Conservation (phyloP, 2,797 vertebrate species). For the Apogon talboti region DNA sequence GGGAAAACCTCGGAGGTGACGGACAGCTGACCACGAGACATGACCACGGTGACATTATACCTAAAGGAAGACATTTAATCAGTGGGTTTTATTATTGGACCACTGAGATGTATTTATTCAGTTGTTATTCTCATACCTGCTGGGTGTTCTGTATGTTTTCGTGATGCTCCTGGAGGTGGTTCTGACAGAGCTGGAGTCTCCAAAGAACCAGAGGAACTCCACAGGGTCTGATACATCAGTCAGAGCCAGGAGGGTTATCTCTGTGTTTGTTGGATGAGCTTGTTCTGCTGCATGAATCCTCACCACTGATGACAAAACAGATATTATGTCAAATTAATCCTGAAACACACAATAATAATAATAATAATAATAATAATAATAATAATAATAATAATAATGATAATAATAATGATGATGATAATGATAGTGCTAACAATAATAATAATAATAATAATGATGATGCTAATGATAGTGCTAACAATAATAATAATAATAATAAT, state of each 20-base stretch:
- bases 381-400: no score
- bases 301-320: constrained; percentile 63
- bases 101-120: neutral
- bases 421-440: no score
- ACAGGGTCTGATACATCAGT: constrained; percentile 60
- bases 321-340: neutral
- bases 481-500: no score
- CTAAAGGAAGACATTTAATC: constrained; percentile 58
- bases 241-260: constrained; percentile 78
- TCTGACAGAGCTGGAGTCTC: constrained; percentile 73
- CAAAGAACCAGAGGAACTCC: constrained; percentile 86
- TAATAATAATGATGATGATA: no score
- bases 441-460: no score
- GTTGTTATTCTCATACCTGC: constrained; percentile 66
- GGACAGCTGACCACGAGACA: constrained; percentile 53
- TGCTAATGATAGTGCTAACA: no score
- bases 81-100: neutral
- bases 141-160: constrained; percentile 77
- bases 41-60: constrained; percentile 77
- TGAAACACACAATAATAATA: no score
- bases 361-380: no score
- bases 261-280: constrained; percentile 78
- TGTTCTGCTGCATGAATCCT: constrained; percentile 77
- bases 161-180: constrained; percentile 74
- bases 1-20: constrained; percentile 70